These are phyloP conservation scores for Geopemphigus sp. DNA, from an alignment of 1,140 invertebrate genomes.

Conservation along the genomic window DNA sequence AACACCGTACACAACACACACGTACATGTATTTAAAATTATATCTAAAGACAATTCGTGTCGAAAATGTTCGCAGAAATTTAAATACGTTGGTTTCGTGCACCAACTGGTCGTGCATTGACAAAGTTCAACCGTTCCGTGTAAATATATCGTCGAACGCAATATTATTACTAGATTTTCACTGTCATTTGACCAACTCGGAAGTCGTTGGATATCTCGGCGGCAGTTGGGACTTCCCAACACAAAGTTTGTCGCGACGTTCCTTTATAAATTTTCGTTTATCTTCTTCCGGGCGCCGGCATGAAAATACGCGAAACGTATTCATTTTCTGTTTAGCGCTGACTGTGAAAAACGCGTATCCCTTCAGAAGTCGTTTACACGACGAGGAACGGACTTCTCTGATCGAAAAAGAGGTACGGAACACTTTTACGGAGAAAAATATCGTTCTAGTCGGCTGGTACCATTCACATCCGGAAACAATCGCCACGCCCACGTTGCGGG, in stretches of 20 bases:
- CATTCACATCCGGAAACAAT: slow-evolving; percentile 90
- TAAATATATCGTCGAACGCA: slow-evolving; percentile 85
- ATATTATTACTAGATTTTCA: slow-evolving; percentile 89
- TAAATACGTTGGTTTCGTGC: slow-evolving; percentile 82
- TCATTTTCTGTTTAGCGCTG: slow-evolving; percentile 62
- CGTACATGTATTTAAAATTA: too few species aligned
- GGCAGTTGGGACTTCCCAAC: slow-evolving; percentile 92
- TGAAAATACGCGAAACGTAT: too few species aligned
- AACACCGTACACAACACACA: too few species aligned
- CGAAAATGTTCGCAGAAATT: slow-evolving; percentile 66
- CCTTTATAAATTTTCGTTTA: too few species aligned
- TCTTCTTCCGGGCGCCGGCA: too few species aligned
- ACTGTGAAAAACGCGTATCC: slow-evolving; percentile 87
- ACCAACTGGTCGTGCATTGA: slow-evolving; percentile 81
- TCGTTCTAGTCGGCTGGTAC: slow-evolving; percentile 90
- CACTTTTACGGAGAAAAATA: slow-evolving; percentile 74
- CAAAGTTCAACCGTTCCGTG: slow-evolving; percentile 87
- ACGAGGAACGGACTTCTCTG: slow-evolving; percentile 68
- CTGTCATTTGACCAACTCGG: slow-evolving; percentile 85
- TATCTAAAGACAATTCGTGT: not conserved
- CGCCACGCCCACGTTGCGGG: slow-evolving; percentile 82
- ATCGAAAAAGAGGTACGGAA: slow-evolving; percentile 79
- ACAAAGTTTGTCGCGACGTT: slow-evolving; percentile 88
- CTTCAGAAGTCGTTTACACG: slow-evolving; percentile 76
- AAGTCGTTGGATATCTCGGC: slow-evolving; percentile 91